These are phyloP conservation scores for Hippasteria phrygiana DNA, from an alignment of 53 echinoderm and acorn worm genomes.

Conservation along the genomic window DNA sequence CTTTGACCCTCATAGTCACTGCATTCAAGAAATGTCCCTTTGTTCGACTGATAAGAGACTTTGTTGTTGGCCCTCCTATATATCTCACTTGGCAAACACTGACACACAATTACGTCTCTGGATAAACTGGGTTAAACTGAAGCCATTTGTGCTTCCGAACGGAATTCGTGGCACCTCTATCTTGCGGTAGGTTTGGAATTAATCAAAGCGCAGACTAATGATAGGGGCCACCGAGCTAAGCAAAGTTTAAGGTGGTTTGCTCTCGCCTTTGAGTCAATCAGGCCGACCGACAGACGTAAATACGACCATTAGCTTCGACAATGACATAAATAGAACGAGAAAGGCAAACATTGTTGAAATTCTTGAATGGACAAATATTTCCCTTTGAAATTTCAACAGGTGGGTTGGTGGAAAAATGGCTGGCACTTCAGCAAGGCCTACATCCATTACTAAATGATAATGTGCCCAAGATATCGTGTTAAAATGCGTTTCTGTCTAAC, in stretches of 20 bases:
- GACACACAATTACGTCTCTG: slow-evolving; percentile 37
- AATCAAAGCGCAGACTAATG: slow-evolving; percentile 16
- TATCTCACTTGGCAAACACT: slow-evolving; percentile 56
- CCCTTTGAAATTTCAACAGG: neutral
- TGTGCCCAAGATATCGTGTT: no score
- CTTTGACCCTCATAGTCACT: slow-evolving; percentile 5
- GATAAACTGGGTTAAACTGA: slow-evolving; percentile 49
- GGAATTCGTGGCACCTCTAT: neutral
- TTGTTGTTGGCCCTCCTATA: slow-evolving; percentile 15
- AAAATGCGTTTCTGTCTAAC: no score
- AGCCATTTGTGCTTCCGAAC: slow-evolving; percentile 46
- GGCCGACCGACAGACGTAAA: slow-evolving; percentile 23
- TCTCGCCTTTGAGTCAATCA: neutral
- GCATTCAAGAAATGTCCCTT: slow-evolving; percentile 4
- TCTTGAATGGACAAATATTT: slow-evolving; percentile 3
- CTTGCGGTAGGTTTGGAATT: neutral
- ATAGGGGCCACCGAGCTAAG: neutral
- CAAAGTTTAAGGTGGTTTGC: slow-evolving; percentile 2
- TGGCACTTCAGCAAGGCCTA: no score
- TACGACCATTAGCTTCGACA: neutral
- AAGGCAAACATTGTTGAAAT: slow-evolving; percentile 22
- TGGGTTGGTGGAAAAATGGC: neutral
- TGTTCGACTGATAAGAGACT: slow-evolving; percentile 20
- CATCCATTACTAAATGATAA: no score
- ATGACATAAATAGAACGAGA: slow-evolving; percentile 23